These are phyloP conservation scores for Stigmatopora nigra DNA, from an alignment of 2,113 vertebrate species.

Conservation along the genomic window DNA sequence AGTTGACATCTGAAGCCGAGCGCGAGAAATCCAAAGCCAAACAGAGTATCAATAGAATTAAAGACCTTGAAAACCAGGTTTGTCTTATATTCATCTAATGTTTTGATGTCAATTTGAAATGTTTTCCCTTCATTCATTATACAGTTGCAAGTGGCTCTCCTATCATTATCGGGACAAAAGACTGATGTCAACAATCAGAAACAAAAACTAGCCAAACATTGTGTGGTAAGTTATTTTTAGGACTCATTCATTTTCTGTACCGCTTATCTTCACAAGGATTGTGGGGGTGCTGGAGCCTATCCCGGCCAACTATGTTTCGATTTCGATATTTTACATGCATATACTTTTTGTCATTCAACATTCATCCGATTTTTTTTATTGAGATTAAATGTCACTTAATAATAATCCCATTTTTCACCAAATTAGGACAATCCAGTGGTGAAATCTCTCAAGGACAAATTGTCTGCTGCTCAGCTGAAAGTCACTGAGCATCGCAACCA, in stretches of 20 bases:
- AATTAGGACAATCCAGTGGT: constrained; percentile 70
- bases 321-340: neutral
- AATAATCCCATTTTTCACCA: neutral
- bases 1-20: constrained; percentile 75
- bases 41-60: constrained; percentile 72
- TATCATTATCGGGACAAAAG: constrained; percentile 27
- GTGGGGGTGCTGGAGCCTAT: too few species aligned
- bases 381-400: too few species aligned
- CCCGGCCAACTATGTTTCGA: too few species aligned
- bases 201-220: constrained; percentile 42
- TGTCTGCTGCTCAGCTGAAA: constrained; percentile 77
- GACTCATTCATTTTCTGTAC: too few species aligned
- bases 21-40: constrained; percentile 75
- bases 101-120: neutral
- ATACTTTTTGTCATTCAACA: neutral
- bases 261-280: too few species aligned
- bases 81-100: constrained; percentile 18
- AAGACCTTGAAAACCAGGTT: constrained; percentile 84
- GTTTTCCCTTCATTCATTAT: neutral
- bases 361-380: neutral
- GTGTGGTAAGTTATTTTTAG: constrained; percentile 39
- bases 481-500: constrained; percentile 85
- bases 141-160: constrained; percentile 67
- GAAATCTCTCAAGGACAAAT: constrained; percentile 81
- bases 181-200: constrained; percentile 41